phyloP scores from a whole-genome alignment of 2,113 vertebrate genomes.

The Ceyx melanurus region DNA sequence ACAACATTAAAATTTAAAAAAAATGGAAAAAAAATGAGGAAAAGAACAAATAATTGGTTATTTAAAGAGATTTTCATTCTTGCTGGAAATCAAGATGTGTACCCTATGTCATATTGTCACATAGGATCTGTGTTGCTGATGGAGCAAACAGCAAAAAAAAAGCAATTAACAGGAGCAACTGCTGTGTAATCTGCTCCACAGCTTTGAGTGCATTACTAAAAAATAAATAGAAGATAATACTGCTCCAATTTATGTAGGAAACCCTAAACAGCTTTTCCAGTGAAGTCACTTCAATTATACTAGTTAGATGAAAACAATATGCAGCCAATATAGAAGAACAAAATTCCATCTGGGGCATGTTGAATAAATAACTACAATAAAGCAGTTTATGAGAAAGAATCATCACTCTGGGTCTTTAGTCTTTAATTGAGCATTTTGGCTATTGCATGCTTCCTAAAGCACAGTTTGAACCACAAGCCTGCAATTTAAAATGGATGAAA shows the following conservation, averaged over 20 bases:
- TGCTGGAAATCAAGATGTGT: background rate
- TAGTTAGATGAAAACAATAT: background rate
- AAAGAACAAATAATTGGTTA: background rate
- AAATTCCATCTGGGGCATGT: background rate
- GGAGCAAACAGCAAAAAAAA: background rate
- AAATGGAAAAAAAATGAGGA: background rate
- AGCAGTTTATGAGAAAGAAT: background rate
- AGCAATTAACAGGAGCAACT: background rate
- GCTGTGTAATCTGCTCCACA: background rate
- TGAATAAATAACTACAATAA: background rate
- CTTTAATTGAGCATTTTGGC: background rate
- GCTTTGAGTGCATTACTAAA: background rate
- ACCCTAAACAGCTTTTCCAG: background rate
- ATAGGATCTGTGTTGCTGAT: background rate
- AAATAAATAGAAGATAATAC: background rate
- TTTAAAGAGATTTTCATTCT: background rate
- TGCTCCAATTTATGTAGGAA: background rate
- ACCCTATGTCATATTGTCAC: background rate
- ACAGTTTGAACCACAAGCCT: background rate
- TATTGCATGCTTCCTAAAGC: background rate
- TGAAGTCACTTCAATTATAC: background rate
- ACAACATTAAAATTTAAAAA: background rate
- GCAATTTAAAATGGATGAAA: background rate
- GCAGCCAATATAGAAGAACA: background rate
- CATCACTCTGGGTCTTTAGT: background rate